These are phyloP conservation scores for Apodemus speciosus DNA, from an alignment of 2,113 vertebrate species.

Conservation along the genomic window DNA sequence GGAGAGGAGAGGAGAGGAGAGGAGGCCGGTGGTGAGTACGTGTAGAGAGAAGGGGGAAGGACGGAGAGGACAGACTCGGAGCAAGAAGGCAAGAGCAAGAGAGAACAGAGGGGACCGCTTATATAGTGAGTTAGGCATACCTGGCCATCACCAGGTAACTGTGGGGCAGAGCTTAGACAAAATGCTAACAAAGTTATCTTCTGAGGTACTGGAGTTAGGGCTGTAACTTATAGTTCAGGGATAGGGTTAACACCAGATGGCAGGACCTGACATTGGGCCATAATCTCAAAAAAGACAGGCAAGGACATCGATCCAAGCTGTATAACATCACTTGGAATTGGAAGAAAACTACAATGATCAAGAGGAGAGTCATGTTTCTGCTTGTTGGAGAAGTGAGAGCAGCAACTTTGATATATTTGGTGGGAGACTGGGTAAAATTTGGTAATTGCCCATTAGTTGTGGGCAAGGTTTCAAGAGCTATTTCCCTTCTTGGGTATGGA, in stretches of 20 bases:
- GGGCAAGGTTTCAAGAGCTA: background rate
- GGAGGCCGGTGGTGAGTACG: no score
- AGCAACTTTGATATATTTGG: background rate
- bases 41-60: no score
- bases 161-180: no score
- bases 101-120: no score
- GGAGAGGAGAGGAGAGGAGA: no score
- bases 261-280: no score
- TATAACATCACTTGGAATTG: background rate
- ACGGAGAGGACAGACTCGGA: no score
- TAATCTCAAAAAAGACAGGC: background rate
- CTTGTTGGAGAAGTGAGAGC: background rate
- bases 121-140: no score
- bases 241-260: background rate
- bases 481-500: background rate
- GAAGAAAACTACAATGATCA: background rate
- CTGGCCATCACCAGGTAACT: no score
- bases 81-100: no score
- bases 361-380: background rate
- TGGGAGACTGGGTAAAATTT: background rate
- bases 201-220: background rate
- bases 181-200: background rate
- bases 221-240: constrained; percentile 20
- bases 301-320: background rate
- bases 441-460: background rate